Conservation (phyloP, 2,113 vertebrate species). For the Peromyscus californicus region DNA sequence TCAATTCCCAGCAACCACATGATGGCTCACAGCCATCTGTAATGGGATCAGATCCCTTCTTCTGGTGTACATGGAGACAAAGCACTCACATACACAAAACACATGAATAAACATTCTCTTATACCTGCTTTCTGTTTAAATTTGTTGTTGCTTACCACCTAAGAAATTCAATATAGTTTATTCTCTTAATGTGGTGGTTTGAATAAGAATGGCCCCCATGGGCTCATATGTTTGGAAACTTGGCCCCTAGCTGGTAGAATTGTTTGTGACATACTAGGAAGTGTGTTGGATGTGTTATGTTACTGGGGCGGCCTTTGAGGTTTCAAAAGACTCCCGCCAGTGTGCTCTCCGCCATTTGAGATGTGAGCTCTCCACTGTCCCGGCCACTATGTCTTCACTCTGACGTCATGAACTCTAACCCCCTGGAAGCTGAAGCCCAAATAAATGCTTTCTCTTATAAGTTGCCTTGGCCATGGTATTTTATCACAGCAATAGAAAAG, state of each 20-base stretch:
- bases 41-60: too few species aligned
- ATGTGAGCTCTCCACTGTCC: not conserved
- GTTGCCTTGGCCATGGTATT: too few species aligned
- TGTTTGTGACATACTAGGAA: not conserved
- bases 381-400: not conserved
- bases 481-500: not conserved
- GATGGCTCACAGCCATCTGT: too few species aligned
- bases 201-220: not conserved
- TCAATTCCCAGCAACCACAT: too few species aligned
- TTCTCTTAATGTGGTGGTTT: not conserved
- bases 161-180: not conserved
- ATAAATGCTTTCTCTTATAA: not conserved
- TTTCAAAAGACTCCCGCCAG: not conserved
- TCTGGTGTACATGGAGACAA: too few species aligned
- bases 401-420: not conserved
- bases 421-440: not conserved
- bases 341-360: not conserved
- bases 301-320: not conserved
- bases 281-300: not conserved
- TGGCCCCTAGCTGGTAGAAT: not conserved
- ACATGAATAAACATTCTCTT: too few species aligned
- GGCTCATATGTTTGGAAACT: not conserved
- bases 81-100: too few species aligned
- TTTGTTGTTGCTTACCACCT: not conserved
- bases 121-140: not conserved